These are phyloP conservation scores for Phaethornis superciliosus DNA, from an alignment of 2,113 vertebrate species.

Conservation along the genomic window DNA sequence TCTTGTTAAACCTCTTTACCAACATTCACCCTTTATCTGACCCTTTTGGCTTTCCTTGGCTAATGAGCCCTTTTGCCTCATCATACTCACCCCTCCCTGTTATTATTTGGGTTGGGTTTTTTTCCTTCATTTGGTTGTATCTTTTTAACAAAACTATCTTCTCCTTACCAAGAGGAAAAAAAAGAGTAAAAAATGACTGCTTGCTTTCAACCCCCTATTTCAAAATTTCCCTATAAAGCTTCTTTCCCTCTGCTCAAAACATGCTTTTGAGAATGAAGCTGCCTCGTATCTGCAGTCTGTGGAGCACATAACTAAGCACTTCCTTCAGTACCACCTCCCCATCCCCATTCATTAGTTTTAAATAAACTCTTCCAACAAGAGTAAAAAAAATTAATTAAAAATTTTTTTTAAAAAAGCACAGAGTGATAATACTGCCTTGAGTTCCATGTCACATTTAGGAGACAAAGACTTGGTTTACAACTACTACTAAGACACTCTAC, in stretches of 20 bases:
- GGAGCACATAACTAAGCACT: neutral
- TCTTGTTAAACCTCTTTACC: neutral
- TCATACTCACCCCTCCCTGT: neutral
- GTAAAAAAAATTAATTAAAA: neutral
- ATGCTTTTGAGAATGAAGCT: neutral
- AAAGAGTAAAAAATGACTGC: neutral
- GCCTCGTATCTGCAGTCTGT: neutral
- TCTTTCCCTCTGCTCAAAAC: neutral
- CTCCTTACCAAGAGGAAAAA: neutral
- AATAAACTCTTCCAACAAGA: neutral
- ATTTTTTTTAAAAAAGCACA: too few relatives aligned
- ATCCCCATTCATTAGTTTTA: neutral
- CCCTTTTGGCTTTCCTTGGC: neutral
- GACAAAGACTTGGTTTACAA: neutral
- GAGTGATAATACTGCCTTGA: neutral
- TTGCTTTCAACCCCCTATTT: neutral
- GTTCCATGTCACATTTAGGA: accelerated
- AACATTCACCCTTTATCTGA: neutral
- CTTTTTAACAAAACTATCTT: neutral
- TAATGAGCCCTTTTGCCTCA: neutral
- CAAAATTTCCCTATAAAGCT: neutral
- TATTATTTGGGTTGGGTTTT: too few relatives aligned
- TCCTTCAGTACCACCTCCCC: neutral
- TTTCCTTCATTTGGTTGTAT: neutral
- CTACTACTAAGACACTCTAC: neutral